phyloP scores from a whole-genome alignment of 1,140 invertebrate species.

The Heliconius nattereri region DNA sequence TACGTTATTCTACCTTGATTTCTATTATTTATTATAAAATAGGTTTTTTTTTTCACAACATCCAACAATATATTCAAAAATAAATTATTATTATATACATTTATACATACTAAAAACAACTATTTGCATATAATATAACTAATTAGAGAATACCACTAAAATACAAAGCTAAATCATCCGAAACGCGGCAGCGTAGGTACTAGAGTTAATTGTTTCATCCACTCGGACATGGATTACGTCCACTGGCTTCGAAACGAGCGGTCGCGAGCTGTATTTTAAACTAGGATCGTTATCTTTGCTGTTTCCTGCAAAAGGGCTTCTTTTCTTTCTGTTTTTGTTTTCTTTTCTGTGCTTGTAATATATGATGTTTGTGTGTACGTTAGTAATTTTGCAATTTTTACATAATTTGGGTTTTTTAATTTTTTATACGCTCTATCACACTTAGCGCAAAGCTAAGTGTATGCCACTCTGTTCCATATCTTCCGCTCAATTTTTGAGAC shows the following conservation, averaged over 20 bases:
- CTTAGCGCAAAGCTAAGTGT: too few relatives aligned
- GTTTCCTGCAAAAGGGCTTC: slow-evolving; percentile 5
- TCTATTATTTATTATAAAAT: too few relatives aligned
- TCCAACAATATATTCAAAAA: too few relatives aligned
- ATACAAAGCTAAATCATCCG: slow-evolving; percentile 1
- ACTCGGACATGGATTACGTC: slow-evolving; percentile 24
- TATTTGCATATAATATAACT: neutral
- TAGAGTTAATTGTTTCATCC: slow-evolving; percentile 32
- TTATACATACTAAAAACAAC: too few relatives aligned
- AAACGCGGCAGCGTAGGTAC: slow-evolving; percentile 15
- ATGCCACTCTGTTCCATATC: too few relatives aligned
- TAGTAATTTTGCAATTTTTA: neutral
- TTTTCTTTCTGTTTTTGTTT: neutral
- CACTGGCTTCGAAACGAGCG: slow-evolving; percentile 28
- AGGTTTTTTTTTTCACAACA: too few relatives aligned
- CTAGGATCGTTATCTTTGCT: slow-evolving; percentile 21
- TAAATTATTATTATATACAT: too few relatives aligned
- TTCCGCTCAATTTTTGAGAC: too few relatives aligned
- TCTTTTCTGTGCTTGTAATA: neutral
- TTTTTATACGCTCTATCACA: too few relatives aligned
- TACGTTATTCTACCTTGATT: too few relatives aligned
- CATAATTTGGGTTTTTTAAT: too few relatives aligned
- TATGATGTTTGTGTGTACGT: neutral
- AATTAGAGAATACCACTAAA: neutral
- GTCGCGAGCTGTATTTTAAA: slow-evolving; percentile 30